Percentiles rank a stretch among this genome's conserved stretches.
Conservation (phyloP, 92 coral and sea anemone species). For the Micromussa lordhowensis region DNA sequence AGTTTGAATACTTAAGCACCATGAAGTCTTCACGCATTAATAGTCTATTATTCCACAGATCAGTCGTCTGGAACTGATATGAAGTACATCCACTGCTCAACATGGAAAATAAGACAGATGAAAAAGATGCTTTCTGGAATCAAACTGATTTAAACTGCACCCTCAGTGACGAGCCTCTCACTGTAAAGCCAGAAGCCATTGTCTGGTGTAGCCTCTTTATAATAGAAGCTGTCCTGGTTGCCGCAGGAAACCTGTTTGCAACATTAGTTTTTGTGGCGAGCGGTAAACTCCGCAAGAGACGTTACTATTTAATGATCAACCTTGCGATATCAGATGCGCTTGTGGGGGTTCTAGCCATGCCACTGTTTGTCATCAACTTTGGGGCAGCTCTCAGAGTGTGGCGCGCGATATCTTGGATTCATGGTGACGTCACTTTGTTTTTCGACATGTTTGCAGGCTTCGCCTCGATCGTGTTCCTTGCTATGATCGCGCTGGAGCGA, state of each 20-base stretch:
- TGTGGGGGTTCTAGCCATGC: slow-evolving; percentile 32
- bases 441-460: slow-evolving; percentile 41
- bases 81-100: no score
- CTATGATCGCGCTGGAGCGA: slow-evolving; percentile 33
- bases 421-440: slow-evolving; percentile 11
- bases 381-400: neutral
- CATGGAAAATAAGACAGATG: neutral
- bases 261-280: slow-evolving; percentile 7
- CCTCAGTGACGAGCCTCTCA: neutral
- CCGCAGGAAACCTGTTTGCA: slow-evolving; percentile 19
- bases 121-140: no score
- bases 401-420: neutral
- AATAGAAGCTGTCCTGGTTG: slow-evolving; percentile 15
- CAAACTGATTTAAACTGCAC: neutral
- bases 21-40: neutral
- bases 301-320: slow-evolving; percentile 30
- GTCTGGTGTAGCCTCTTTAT: slow-evolving; percentile 28
- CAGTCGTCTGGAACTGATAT: neutral
- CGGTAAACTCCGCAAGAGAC: slow-evolving; percentile 26
- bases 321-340: slow-evolving; percentile 34
- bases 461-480: slow-evolving; percentile 22
- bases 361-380: slow-evolving; percentile 17
- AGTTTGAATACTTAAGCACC: no score
- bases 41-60: neutral
- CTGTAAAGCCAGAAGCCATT: neutral